Evolutionary conservation across 2,797 vertebrate species (phyloP).

Genomic region (Oreochromis grahami): DNA sequence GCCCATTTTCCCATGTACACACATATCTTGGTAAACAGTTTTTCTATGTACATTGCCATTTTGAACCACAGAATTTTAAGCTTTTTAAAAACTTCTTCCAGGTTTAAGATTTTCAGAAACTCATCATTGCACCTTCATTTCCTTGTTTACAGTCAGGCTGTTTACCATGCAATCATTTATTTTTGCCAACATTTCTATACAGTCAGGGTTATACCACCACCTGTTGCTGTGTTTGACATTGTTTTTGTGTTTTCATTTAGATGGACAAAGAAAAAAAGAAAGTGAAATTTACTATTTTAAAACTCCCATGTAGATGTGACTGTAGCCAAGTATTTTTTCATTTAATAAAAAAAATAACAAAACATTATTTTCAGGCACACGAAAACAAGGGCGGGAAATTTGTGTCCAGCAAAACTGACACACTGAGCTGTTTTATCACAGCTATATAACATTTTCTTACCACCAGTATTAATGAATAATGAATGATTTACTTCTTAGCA

Average conservation of each 20-base stretch:
- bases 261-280: not conserved
- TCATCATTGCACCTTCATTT: not conserved
- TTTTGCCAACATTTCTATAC: not conserved
- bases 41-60: not conserved
- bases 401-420: not conserved
- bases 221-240: not conserved
- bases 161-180: not conserved
- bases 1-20: fast-evolving
- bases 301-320: not conserved
- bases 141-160: not conserved
- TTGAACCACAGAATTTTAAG: not conserved
- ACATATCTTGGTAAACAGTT: fast-evolving
- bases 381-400: not conserved
- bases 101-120: not conserved
- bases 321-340: not conserved
- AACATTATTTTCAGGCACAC: not conserved
- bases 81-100: not conserved
- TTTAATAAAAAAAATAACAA: fast-evolving
- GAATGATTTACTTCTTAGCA: not conserved
- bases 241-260: not conserved
- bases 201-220: not conserved
- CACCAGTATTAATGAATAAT: not conserved
- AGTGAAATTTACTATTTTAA: not conserved
- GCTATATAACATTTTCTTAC: not conserved
- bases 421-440: not conserved